These are phyloP conservation scores for Lissocephala sabroskyi DNA, from an alignment of 2,888 invertebrate genomes.

Conservation along the genomic window DNA sequence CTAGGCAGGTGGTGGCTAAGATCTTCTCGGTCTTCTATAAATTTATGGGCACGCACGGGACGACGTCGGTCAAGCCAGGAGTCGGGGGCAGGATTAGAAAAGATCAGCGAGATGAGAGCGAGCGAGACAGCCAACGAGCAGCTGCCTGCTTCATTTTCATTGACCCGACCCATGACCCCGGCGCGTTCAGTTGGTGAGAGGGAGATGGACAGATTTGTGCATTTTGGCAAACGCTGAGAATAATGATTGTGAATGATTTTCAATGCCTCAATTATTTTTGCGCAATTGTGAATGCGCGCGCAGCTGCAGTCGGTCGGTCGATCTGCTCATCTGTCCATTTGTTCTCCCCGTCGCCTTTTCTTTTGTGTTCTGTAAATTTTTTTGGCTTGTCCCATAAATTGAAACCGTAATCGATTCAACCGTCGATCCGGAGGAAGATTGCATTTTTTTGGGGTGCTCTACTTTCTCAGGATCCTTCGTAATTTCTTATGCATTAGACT, in stretches of 20 bases:
- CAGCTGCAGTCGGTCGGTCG: background rate
- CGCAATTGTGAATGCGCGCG: background rate
- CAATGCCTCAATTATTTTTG: constrained; percentile 1
- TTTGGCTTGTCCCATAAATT: constrained; percentile 51
- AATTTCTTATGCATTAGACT: constrained; percentile 47
- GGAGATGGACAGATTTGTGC: no score
- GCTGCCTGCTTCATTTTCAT: no score
- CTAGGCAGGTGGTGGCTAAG: constrained; percentile 32
- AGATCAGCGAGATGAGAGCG: background rate
- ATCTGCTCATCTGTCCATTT: no score
- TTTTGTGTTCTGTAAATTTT: no score
- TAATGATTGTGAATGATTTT: background rate
- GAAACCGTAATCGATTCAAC: no score
- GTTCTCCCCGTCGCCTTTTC: no score
- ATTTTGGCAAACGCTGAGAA: no score
- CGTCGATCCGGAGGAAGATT: no score
- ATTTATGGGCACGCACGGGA: constrained; percentile 30
- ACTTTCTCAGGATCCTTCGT: constrained; percentile 14
- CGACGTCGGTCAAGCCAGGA: constrained; percentile 21
- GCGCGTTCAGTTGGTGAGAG: no score
- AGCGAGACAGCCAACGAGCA: constrained; percentile 7
- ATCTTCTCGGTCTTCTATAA: constrained; percentile 29
- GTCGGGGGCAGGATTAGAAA: constrained; percentile 14
- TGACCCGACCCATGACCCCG: no score
- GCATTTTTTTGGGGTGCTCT: constrained; percentile 12